Percentiles rank a stretch among this genome's conserved stretches.
phyloP scores from a whole-genome alignment of 2,113 vertebrate genomes.

The Fulica atra region DNA sequence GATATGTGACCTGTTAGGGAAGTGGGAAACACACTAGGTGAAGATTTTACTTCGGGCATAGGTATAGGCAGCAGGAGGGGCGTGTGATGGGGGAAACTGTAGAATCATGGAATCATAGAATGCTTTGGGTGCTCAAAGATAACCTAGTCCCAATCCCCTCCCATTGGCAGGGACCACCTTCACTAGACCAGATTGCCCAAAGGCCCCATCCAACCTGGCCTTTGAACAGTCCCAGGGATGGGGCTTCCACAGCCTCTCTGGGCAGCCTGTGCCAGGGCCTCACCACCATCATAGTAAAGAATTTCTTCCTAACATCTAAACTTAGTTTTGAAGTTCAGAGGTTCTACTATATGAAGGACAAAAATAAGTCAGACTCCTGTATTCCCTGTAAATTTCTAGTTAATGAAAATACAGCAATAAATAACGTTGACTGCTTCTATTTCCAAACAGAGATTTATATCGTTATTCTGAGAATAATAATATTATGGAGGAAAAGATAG shows the following conservation, averaged over 20 bases:
- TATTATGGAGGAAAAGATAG: background rate
- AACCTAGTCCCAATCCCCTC: too few species aligned
- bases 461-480: conserved; percentile 11
- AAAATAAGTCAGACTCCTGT: background rate
- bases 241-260: too few species aligned
- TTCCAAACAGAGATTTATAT: conserved; percentile 23
- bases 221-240: too few species aligned
- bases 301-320: too few species aligned
- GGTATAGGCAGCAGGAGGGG: background rate
- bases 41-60: background rate
- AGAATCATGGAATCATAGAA: too few species aligned
- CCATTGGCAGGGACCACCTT: too few species aligned
- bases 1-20: background rate
- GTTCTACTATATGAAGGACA: background rate
- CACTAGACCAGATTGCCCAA: too few species aligned
- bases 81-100: background rate
- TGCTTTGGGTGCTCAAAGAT: too few species aligned
- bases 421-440: background rate
- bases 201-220: too few species aligned
- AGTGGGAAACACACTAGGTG: background rate
- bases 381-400: background rate
- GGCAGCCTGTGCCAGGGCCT: too few species aligned
- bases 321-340: background rate
- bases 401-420: conserved; percentile 14
- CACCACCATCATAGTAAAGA: too few species aligned